Evolutionary conservation across 2,797 vertebrate species (phyloP).

Genomic region (Galagoides demidoff): DNA sequence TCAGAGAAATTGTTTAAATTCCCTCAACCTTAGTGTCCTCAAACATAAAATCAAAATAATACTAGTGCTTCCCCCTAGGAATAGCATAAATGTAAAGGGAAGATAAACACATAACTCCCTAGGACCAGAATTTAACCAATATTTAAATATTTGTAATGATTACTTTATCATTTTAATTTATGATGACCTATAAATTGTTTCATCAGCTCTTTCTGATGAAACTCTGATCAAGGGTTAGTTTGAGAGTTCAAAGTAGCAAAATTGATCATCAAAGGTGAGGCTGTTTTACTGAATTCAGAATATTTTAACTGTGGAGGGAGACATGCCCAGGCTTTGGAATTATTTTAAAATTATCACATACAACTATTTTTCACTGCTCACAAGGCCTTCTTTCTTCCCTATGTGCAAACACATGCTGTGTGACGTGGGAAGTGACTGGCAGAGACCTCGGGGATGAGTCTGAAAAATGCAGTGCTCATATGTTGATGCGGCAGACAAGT

Average conservation of each 20-base stretch:
- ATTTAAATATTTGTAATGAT: neutral
- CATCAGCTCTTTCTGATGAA: neutral
- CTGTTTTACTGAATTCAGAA: neutral
- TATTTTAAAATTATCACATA: neutral
- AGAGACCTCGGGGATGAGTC: neutral
- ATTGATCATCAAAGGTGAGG: neutral
- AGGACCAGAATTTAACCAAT: neutral
- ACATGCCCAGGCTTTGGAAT: neutral
- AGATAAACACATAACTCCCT: neutral
- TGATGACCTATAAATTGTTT: neutral
- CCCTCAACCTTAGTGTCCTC: neutral
- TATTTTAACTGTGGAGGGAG: neutral
- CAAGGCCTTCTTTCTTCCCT: neutral
- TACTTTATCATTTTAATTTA: neutral
- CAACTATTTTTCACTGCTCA: neutral
- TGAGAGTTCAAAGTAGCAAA: neutral
- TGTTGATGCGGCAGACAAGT: no score
- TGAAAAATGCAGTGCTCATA: neutral
- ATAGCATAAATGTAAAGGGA: neutral
- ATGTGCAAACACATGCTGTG: fast-evolving
- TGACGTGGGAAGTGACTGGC: neutral
- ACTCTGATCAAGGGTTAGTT: neutral
- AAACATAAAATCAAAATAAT: neutral
- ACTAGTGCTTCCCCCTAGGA: fast-evolving
- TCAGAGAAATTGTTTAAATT: neutral